Evolutionary conservation across 2,888 invertebrate species (phyloP), one percentile per base, ranked within the genome.

Genomic region (Acronicta leporina): DNA sequence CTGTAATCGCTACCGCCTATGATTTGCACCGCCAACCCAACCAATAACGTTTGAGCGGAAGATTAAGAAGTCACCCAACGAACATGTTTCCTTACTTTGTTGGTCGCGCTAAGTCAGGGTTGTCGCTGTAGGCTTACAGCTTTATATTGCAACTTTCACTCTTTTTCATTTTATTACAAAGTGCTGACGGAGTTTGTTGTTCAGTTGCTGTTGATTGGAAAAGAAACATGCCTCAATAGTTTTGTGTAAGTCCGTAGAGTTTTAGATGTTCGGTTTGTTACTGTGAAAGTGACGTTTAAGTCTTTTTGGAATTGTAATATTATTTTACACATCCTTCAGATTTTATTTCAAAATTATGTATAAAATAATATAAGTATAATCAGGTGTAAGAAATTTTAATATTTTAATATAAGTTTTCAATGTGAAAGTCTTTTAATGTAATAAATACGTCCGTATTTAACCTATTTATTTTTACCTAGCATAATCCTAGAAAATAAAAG

Each of bases 81-180:
- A 85, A 86, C 88, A 88, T 75, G 88, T 82, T 85, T 87, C 87
- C 84, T 84, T 87, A 88, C 89, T 88, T 84, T 83, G 87, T 84
- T 78, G 77, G 74, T 73, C 75, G 73, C 65, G 70, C 68, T 69
- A 73, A 72, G 61, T 61, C 75, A 88, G 88, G 88, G 87, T 41
- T 88, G 86, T 59, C 83, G 69, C 80, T 13, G 41, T 42, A 42
- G 55, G 56, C 73, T 61, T 70, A 63, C 20, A 20, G 48, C 41
- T 51, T 67, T 61, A 60, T 64, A 67, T 63, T 52, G 55, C 54
- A 70, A 73, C 62, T 70, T 70, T 70, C 60, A 58, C 58, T 55
- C 44, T 63, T 64, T 66, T 63, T 40, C 46, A 40, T 65, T 71
- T 68, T 62, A 63, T 71, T 66, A 45, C n/a, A 42, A 62, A 61